Base-by-base conservation (phyloP, 1,140 invertebrate species). In the Trichomalopsis sarcophagae region DNA sequence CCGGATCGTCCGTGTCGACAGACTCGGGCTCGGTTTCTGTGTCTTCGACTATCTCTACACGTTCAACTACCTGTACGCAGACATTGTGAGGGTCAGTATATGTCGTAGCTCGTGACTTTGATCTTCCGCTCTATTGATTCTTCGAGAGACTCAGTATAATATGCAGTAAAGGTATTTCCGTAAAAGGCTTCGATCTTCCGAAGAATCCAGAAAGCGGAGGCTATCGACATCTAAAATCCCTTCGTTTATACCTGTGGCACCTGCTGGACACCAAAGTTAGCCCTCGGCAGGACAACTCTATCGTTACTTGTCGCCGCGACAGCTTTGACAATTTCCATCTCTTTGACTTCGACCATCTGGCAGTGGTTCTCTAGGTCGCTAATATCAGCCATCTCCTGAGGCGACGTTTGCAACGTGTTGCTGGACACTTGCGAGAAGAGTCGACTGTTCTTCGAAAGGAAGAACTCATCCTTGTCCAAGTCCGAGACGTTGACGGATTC, bases 381-480 rank as follows among this genome's bases (percentile, higher is more conserved):
- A 2, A 33, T 0, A 76, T 80, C 92, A 90, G 9, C 84, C 55
- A 14, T 55, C 88, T 84, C 27, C 86, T 21, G n/a, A 92, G 81
- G 78, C 1, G 89, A 81, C 14, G 87, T 88, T 81, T 86, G 68
- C 33, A 94, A 82, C 62, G 93, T 94, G 85, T 95, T 94, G 21
- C 92, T 92, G 0, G 95, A 96, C 87, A 96, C 96, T 92, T 96
- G 95, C 1, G 95, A 96, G 89, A 96, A 96, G 3, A 96, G 92
- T 68, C 94, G 94, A 89, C 96, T 96, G 83, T 96, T 95, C 89
- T 96, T 94, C 14, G 96, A 93, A 50, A 96, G 90, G 77, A 93
- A 93, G 84, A 94, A 94, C 84, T 94, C 93, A 30, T 94, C 93
- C 44, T 91, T 90, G 27, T 93, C 91, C 33, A 85, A 13, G 50